A percentile compares a stretch with the other conserved stretches of the same genome.
These are phyloP conservation scores for Ceyx margarethae DNA, from an alignment of 2,113 vertebrate genomes.

Conservation along the genomic window DNA sequence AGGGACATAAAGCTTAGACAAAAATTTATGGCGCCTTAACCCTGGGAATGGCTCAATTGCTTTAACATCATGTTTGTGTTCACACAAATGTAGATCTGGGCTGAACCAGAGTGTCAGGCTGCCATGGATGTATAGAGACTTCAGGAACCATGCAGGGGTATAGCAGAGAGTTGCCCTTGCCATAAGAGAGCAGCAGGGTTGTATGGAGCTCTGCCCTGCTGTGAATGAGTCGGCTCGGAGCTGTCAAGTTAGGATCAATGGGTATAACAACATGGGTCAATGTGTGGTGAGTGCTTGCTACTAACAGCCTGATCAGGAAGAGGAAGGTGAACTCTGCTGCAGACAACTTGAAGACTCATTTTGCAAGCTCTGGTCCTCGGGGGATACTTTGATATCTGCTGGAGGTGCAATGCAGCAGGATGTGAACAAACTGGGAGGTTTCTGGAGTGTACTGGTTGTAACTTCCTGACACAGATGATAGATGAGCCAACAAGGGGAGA, in stretches of 20 bases:
- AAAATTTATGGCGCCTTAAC: conserved; percentile 8
- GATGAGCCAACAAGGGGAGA: background rate
- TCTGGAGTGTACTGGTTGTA: background rate
- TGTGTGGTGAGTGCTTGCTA: background rate
- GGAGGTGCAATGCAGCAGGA: background rate
- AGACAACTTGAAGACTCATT: background rate
- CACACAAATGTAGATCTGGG: background rate
- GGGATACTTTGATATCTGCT: fast-evolving
- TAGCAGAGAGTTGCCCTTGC: background rate
- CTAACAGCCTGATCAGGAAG: background rate
- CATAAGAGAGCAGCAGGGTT: background rate
- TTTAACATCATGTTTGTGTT: background rate
- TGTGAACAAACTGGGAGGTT: background rate
- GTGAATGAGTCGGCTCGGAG: background rate
- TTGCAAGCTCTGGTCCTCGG: background rate
- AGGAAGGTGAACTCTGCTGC: background rate
- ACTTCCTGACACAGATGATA: background rate
- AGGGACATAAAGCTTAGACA: conserved; percentile 7
- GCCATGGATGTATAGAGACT: background rate
- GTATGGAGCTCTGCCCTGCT: background rate
- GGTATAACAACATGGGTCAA: background rate
- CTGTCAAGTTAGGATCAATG: background rate
- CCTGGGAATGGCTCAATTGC: background rate
- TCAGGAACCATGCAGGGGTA: background rate
- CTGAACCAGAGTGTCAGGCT: background rate